These are phyloP conservation scores for Pseudachorutes palmiensis DNA, from an alignment of 1,140 invertebrate species.

Conservation along the genomic window DNA sequence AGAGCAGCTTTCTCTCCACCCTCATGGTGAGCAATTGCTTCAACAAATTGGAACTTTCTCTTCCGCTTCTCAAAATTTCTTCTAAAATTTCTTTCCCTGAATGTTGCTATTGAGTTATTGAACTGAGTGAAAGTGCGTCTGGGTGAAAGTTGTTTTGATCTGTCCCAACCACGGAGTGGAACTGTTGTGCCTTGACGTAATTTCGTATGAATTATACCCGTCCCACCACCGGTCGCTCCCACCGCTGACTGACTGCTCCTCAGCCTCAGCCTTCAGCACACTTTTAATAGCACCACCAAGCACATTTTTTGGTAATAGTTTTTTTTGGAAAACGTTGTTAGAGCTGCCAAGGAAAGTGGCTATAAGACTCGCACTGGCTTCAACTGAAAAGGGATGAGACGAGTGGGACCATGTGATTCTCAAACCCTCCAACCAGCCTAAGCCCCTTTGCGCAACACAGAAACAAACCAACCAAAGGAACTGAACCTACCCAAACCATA, in stretches of 20 bases:
- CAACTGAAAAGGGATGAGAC: constrained; percentile 15
- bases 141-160: constrained; percentile 21
- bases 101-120: not conserved
- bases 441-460: constrained; percentile 4
- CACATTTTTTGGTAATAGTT: constrained; percentile 12
- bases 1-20: not conserved
- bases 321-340: not conserved
- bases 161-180: constrained; percentile 33
- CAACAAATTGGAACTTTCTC: not conserved
- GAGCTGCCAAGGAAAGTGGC: not conserved
- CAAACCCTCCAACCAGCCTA: constrained; percentile 3
- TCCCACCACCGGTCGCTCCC: constrained; percentile 28
- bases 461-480: not conserved
- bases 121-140: not conserved
- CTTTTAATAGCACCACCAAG: constrained; percentile 44
- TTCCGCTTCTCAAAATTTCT: not conserved
- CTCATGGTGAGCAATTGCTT: not conserved
- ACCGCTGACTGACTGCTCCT: not conserved
- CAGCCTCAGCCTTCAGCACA: constrained; percentile 41
- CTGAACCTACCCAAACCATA: not conserved
- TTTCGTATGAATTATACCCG: constrained; percentile 44
- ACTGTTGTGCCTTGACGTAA: constrained; percentile 40
- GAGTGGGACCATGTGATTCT: constrained; percentile 29
- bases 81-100: not conserved
- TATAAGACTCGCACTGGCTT: not conserved